Evolutionary conservation across 2,113 vertebrate genomes (phyloP).

Genomic region (Acanthisitta chloris): DNA sequence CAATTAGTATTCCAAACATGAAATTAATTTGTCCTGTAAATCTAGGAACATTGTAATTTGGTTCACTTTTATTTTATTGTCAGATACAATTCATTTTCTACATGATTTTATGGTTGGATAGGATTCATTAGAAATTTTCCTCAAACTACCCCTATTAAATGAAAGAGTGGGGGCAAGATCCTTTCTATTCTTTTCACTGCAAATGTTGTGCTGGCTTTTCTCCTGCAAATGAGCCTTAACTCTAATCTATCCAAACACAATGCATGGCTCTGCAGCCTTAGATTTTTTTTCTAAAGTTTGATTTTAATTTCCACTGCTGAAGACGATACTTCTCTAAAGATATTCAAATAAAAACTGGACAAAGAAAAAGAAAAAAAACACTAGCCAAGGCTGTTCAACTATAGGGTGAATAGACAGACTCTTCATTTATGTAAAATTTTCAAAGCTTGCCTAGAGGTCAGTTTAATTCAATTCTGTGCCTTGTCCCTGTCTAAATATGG

Average conservation of each 20-base stretch:
- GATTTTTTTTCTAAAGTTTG: slow-evolving; percentile 12
- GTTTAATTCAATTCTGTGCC: neutral
- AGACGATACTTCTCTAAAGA: slow-evolving; percentile 12
- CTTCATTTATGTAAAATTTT: neutral
- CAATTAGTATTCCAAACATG: slow-evolving; percentile 82
- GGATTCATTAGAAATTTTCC: slow-evolving; percentile 74
- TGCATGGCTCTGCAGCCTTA: neutral
- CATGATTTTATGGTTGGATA: slow-evolving; percentile 81
- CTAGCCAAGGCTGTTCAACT: neutral
- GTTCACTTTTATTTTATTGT: slow-evolving; percentile 82
- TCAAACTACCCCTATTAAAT: slow-evolving; percentile 57
- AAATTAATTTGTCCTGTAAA: slow-evolving; percentile 78
- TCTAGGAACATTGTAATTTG: slow-evolving; percentile 75
- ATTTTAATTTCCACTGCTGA: slow-evolving; percentile 53
- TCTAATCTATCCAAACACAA: neutral
- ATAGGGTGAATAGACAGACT: neutral
- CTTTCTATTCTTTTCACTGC: slow-evolving; percentile 5
- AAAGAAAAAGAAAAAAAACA: neutral
- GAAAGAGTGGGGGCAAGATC: slow-evolving; percentile 19
- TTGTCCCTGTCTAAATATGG: neutral
- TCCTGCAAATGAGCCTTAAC: slow-evolving; percentile 37
- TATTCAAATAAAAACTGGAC: slow-evolving; percentile 3
- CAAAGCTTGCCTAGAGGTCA: neutral
- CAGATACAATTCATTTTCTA: slow-evolving; percentile 76
- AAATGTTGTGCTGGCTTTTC: slow-evolving; percentile 25